phyloP scores from a whole-genome alignment of 2,888 invertebrate genomes.

The Digitonthophagus gazella region DNA sequence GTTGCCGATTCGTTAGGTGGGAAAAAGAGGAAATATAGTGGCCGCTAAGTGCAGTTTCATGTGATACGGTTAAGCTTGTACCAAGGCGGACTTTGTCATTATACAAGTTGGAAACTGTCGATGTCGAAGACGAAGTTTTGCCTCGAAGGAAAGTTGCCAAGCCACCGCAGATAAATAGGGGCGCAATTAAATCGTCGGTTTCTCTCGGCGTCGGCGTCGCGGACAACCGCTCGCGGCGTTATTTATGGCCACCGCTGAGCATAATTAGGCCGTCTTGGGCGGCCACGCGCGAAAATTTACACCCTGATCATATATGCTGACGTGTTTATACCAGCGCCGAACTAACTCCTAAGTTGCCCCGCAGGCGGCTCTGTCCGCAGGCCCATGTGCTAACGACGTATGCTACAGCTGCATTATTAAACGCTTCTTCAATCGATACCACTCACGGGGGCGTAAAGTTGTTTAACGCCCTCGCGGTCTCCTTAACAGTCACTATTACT shows the following conservation, averaged over 20 bases:
- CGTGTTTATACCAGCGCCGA: constrained; percentile 22
- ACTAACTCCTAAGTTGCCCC: constrained; percentile 9
- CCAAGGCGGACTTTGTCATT: constrained; percentile 8
- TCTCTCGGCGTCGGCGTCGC: background rate
- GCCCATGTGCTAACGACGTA: constrained; percentile 18
- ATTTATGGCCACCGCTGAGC: constrained; percentile 42
- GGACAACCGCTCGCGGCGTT: constrained; percentile 33
- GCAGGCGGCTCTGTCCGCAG: background rate
- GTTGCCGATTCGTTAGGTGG: constrained; percentile 9
- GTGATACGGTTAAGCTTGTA: constrained; percentile 13
- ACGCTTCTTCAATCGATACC: constrained; percentile 14
- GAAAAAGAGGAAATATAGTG: constrained; percentile 2
- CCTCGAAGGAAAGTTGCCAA: constrained; percentile 9
- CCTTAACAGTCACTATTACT: background rate
- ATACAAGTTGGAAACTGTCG: constrained; percentile 13
- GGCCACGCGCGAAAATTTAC: constrained; percentile 42
- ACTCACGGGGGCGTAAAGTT: background rate
- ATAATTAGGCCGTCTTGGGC: constrained; percentile 45
- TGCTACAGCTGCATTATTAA: constrained; percentile 7
- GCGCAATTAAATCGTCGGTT: constrained; percentile 10
- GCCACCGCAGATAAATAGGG: constrained; percentile 12
- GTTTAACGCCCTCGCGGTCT: background rate
- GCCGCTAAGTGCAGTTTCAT: constrained; percentile 14
- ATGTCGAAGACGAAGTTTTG: constrained; percentile 9
- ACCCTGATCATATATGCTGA: constrained; percentile 43